Evolutionary conservation across 2,888 invertebrate species (phyloP).

Genomic region (Nomada ferruginata): DNA sequence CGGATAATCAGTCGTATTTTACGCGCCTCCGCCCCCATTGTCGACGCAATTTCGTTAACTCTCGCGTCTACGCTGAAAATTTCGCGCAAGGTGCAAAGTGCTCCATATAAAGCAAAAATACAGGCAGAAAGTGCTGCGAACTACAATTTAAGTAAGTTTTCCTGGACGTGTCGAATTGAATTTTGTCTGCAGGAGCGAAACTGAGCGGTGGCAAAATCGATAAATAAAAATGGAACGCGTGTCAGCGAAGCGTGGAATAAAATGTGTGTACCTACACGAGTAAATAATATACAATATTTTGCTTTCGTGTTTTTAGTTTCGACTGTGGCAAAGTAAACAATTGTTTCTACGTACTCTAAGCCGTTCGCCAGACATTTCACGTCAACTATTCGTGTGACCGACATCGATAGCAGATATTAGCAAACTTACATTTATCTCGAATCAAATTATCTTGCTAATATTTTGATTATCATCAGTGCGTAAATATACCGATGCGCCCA

Average conservation of each 20-base stretch:
- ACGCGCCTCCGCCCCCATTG: constrained; percentile 54
- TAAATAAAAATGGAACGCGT: constrained; percentile 2
- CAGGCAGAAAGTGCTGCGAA: constrained; percentile 14
- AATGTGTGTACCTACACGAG: background rate
- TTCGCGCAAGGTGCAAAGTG: constrained; percentile 7
- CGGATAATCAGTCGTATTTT: constrained; percentile 67
- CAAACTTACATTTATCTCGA: no score
- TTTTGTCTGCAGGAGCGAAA: constrained; percentile 12
- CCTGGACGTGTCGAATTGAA: constrained; percentile 15
- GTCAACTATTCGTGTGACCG: no score
- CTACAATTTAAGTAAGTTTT: constrained; percentile 15
- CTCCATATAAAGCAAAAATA: constrained; percentile 14
- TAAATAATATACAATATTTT: background rate
- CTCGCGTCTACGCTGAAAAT: constrained; percentile 20
- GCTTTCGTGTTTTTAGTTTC: no score
- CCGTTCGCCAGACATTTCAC: no score
- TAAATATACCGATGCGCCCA: no score
- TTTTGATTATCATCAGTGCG: no score
- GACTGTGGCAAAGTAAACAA: no score
- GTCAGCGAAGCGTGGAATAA: background rate
- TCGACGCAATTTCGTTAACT: constrained; percentile 44
- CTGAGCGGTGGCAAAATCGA: constrained; percentile 18
- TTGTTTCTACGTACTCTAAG: no score
- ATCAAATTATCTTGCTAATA: no score
- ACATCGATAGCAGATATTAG: no score